Evolutionary conservation across 2,888 invertebrate genomes (phyloP).

Genomic region (Agriotes lineatus): DNA sequence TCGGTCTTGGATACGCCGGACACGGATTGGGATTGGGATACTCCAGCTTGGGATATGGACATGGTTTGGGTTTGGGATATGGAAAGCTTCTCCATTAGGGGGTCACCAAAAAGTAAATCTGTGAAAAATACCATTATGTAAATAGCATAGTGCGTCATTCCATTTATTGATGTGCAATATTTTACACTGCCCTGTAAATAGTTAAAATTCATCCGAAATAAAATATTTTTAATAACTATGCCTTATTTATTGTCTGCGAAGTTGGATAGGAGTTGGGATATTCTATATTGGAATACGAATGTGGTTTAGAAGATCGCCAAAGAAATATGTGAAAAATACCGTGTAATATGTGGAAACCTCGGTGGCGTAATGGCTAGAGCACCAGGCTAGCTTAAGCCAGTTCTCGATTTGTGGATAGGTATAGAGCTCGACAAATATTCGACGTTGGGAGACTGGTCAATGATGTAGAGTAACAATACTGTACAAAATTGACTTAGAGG

Average conservation of each 20-base stretch:
- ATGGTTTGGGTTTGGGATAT: constrained; percentile 22
- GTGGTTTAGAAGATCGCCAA: too few relatives aligned
- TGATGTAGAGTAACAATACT: too few relatives aligned
- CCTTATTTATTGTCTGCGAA: neutral
- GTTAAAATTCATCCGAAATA: constrained; percentile 26
- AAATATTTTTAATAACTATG: constrained; percentile 16
- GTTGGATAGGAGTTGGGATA: neutral
- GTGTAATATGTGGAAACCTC: too few relatives aligned
- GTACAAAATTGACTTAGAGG: too few relatives aligned
- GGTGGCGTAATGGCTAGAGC: too few relatives aligned
- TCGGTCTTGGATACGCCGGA: constrained; percentile 27
- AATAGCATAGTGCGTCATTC: constrained; percentile 28
- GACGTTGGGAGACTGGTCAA: too few relatives aligned
- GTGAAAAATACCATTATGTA: constrained; percentile 36
- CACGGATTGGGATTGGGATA: constrained; percentile 22
- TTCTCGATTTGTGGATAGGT: too few relatives aligned
- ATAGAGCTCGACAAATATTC: too few relatives aligned
- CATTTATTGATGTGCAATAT: constrained; percentile 28
- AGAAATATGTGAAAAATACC: too few relatives aligned
- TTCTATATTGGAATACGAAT: too few relatives aligned
- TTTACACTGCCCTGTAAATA: constrained; percentile 30
- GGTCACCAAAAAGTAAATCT: constrained; percentile 16
- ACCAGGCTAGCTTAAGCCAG: too few relatives aligned
- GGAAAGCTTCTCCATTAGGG: constrained; percentile 30
- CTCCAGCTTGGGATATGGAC: constrained; percentile 32